Evolutionary conservation across 2,888 invertebrate species (phyloP).

Genomic region (Cantharis rufa): DNA sequence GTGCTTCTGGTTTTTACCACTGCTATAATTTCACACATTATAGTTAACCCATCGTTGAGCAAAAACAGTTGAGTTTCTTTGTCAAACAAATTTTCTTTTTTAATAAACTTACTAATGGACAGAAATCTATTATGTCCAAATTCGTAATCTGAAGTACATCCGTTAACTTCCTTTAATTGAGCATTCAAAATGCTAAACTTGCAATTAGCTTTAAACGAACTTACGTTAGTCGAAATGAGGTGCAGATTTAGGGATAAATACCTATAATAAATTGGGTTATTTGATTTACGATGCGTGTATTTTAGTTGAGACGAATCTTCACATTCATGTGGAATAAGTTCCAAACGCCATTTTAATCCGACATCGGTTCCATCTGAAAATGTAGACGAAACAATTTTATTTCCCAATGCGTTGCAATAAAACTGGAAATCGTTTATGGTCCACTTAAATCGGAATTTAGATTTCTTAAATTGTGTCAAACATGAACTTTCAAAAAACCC

Average conservation of each 20-base stretch:
- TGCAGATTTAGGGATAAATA: neutral
- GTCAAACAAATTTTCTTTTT: neutral
- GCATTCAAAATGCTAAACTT: neutral
- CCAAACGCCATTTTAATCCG: neutral
- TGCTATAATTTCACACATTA: neutral
- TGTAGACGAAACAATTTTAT: neutral
- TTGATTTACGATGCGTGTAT: neutral
- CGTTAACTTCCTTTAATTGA: neutral
- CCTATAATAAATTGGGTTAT: neutral
- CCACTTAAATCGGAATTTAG: neutral
- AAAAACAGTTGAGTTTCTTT: neutral
- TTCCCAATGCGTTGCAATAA: neutral
- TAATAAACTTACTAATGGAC: neutral
- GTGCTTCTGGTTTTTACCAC: neutral
- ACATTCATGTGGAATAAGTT: neutral
- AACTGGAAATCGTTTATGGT: neutral
- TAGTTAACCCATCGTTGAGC: neutral
- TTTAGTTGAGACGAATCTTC: neutral
- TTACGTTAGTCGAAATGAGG: neutral
- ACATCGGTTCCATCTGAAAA: neutral
- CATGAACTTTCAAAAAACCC: neutral
- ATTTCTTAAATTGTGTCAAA: neutral
- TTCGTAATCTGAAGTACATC: rapidly evolving
- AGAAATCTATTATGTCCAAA: neutral
- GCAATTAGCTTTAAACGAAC: neutral